A percentile compares a stretch with the other conserved stretches of the same genome.
Conservation (phyloP, 2,797 vertebrate species). For the Crypturellus tataupa region DNA sequence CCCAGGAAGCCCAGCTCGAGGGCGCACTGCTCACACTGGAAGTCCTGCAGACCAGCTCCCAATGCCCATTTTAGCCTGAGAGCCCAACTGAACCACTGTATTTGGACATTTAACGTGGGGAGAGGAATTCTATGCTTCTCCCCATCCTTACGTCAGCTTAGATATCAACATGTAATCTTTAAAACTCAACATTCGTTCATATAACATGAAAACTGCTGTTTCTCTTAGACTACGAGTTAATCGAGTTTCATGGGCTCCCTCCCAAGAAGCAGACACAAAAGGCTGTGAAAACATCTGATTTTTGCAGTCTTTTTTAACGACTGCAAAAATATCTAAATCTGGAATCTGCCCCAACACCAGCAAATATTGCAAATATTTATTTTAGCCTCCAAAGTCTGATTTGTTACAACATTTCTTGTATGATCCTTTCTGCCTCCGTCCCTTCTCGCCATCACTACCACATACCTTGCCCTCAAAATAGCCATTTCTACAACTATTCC, state of each 20-base stretch:
- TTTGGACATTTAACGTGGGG: neutral
- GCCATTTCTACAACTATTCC: rapidly evolving
- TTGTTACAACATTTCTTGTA: neutral
- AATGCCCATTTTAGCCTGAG: neutral
- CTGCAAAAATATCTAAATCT: constrained; percentile 1
- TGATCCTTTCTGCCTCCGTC: neutral
- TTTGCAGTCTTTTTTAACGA: no score
- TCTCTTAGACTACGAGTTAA: constrained; percentile 37
- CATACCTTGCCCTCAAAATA: neutral
- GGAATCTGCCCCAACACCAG: neutral
- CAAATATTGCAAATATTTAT: constrained; percentile 36
- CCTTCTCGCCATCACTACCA: neutral
- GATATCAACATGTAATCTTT: neutral
- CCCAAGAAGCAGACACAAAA: neutral
- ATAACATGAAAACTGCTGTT: neutral
- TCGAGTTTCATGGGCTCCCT: neutral
- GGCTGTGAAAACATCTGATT: no score
- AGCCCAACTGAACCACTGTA: neutral
- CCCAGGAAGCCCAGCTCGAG: neutral
- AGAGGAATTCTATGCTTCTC: neutral
- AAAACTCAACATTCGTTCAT: neutral
- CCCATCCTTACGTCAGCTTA: neutral
- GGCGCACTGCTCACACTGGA: neutral
- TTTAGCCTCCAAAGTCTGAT: constrained; percentile 1
- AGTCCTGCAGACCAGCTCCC: constrained; percentile 1